phyloP scores from a whole-genome alignment of 2,888 invertebrate genomes.

The Macrophya alboannulata region DNA sequence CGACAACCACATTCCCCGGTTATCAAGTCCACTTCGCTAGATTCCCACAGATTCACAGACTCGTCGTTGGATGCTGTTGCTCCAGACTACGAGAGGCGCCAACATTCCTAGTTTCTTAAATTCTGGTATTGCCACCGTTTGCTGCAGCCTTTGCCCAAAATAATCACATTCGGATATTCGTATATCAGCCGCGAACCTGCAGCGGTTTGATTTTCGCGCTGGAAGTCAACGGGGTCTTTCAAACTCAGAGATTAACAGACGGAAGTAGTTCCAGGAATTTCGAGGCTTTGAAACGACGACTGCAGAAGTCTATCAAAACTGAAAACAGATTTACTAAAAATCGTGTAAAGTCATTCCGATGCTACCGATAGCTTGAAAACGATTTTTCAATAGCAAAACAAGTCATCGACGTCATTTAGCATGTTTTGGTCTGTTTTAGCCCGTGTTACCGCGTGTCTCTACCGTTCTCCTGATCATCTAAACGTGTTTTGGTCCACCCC shows the following conservation, averaged over 20 bases:
- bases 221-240: neutral
- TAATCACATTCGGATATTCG: neutral
- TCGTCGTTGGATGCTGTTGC: conserved; percentile 9
- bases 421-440: neutral
- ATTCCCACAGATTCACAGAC: conserved; percentile 58
- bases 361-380: neutral
- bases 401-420: neutral
- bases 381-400: neutral
- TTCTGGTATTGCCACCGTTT: neutral
- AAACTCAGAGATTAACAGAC: neutral
- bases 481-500: neutral
- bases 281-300: neutral
- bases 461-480: neutral
- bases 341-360: neutral
- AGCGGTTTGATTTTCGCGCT: neutral
- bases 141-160: neutral
- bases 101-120: conserved; percentile 42
- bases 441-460: neutral
- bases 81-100: conserved; percentile 42
- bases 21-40: conserved; percentile 62
- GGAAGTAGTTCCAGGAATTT: neutral
- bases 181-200: too few species aligned
- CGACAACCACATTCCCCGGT: conserved; percentile 66
- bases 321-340: neutral
- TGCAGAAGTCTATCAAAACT: neutral